Evolutionary conservation across 1,140 invertebrate genomes (phyloP).

Genomic region (Tribolium madens): DNA sequence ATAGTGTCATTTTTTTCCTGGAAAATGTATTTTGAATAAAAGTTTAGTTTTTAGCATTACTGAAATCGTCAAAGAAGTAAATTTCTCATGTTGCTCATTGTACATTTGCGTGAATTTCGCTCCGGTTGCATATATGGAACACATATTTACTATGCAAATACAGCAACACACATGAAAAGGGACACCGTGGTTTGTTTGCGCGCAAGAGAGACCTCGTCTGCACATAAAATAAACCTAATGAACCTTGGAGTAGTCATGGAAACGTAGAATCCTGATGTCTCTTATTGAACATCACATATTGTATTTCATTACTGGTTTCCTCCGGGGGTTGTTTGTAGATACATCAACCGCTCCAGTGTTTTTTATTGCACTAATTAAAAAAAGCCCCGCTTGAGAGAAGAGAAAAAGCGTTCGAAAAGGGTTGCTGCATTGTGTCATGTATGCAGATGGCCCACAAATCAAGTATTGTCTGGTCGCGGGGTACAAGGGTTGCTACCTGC

Average conservation of each 20-base stretch:
- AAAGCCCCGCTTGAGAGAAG: neutral
- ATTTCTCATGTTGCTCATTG: neutral
- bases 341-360: constrained; percentile 40
- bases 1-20: no score
- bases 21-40: no score
- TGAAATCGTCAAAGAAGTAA: no score
- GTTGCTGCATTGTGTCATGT: constrained; percentile 37
- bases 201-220: constrained; percentile 34
- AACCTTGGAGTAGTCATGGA: constrained; percentile 50
- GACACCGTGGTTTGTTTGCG: constrained; percentile 31
- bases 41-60: no score
- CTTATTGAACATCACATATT: constrained; percentile 54
- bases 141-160: constrained; percentile 41
- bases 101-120: neutral
- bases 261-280: constrained; percentile 50
- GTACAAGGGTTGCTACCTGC: constrained; percentile 60
- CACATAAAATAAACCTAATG: constrained; percentile 50
- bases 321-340: constrained; percentile 39
- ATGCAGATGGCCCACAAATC: constrained; percentile 62
- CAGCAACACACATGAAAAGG: constrained; percentile 19
- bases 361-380: constrained; percentile 39
- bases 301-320: constrained; percentile 51
- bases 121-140: neutral
- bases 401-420: constrained; percentile 25
- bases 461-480: constrained; percentile 57